phyloP scores from a whole-genome alignment of 2,113 vertebrate species.

The Proterorhinus semilunaris region DNA sequence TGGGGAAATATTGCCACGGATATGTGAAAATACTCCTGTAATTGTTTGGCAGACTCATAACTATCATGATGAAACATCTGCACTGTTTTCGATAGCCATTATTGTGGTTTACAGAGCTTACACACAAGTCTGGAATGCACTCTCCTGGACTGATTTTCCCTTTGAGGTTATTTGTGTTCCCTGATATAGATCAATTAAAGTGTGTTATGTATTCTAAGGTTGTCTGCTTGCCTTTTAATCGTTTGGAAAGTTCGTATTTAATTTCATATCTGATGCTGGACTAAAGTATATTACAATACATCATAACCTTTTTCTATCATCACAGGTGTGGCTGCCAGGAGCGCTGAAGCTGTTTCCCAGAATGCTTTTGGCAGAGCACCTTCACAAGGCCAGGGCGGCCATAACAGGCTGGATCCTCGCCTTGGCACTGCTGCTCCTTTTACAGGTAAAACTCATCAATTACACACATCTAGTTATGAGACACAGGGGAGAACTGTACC shows the following conservation, averaged over 20 bases:
- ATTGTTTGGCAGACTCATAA: constrained; percentile 11
- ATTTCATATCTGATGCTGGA: not conserved
- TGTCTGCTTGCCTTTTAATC: not conserved
- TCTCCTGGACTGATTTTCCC: not conserved
- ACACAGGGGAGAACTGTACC: not conserved
- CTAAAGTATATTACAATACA: not conserved
- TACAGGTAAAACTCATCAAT: constrained; percentile 57
- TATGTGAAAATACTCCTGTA: constrained; percentile 1
- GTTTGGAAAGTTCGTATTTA: not conserved
- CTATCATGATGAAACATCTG: not conserved
- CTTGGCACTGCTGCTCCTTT: constrained; percentile 57
- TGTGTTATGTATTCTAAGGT: not conserved
- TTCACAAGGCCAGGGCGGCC: constrained; percentile 41
- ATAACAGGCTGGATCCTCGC: constrained; percentile 50
- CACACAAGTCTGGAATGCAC: not conserved
- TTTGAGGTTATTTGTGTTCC: not conserved
- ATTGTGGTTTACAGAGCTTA: not conserved
- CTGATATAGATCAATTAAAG: not conserved
- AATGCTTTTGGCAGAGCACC: constrained; percentile 54
- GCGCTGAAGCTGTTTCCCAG: constrained; percentile 36
- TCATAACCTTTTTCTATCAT: not conserved
- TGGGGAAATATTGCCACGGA: not conserved
- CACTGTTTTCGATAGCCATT: not conserved
- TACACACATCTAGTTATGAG: not conserved
- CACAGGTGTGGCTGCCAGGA: constrained; percentile 43